Evolutionary conservation across 2,888 invertebrate genomes (phyloP), one percentile per base, ranked within the genome.

Genomic region (Trachelus stipa): DNA sequence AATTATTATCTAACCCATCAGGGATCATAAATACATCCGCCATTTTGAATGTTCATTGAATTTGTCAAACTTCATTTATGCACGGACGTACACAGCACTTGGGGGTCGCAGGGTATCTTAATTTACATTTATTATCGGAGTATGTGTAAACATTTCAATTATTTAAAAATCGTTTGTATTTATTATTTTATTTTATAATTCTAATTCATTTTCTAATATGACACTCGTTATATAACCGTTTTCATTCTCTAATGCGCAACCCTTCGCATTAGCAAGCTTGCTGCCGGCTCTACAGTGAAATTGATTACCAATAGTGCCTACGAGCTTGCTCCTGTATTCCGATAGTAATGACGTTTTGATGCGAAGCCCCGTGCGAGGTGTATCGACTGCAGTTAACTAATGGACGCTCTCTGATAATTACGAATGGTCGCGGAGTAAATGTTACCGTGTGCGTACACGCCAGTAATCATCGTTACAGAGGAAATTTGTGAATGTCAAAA

Each of bases 331-430:
- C 76, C 78, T 78, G 78, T 80, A 81, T 71, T 82, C 81, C 82
- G 85, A 85, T 88, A 86, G 88, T 91, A 91, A 91, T 91, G 91
- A 91, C 89, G 90, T 91, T 91, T 90, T 90, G 91, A 91, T 91
- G 90, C 87, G 88, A 86, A 87, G 86, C 87, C 84, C 87, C 85
- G 84, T 83, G 86, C 86, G 87, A 79, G 84, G 86, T 85, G 87
- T 90, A 90, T 90, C 88, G 90, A 90, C 89, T 90, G 89, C 87
- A 89, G 90, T 90, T 90, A 90, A 91, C 91, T 91, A 91, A 91
- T 91, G 91, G 91, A 91, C 89, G 88, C 90, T 90, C 88, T 86
- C 89, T 88, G 90, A 91, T 91, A 90, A 91, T 91, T 91, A 90
- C 90, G 85, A 90, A 88, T 89, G 86, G 83, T 84, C 86, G 84